phyloP scores from a whole-genome alignment of 2,113 vertebrate genomes.

The Corythaixoides concolor region DNA sequence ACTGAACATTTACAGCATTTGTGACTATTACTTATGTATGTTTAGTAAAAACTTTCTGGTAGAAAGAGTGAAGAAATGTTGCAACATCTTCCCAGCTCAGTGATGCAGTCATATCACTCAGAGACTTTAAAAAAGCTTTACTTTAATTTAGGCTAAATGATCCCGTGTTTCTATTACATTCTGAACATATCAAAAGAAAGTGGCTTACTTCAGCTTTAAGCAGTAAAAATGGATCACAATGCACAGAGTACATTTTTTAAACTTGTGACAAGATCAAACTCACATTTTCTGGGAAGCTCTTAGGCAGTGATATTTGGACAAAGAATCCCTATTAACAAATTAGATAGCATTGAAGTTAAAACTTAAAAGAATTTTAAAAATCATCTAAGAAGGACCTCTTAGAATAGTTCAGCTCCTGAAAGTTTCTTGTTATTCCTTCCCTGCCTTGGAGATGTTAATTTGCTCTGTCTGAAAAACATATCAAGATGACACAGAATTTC shows the following conservation, averaged over 20 bases:
- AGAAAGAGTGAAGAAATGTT: background rate
- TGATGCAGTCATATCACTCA: background rate
- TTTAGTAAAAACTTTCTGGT: background rate
- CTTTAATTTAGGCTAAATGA: background rate
- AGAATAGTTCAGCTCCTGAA: background rate
- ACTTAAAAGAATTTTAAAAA: background rate
- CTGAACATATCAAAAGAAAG: background rate
- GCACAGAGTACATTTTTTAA: background rate
- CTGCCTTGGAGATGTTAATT: background rate
- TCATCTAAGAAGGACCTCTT: background rate
- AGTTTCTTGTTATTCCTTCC: background rate
- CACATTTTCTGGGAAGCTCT: background rate
- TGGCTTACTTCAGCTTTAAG: background rate
- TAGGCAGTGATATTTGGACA: background rate
- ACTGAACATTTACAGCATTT: background rate
- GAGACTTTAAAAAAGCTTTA: background rate
- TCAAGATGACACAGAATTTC: background rate
- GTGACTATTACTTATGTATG: background rate
- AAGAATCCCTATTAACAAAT: background rate
- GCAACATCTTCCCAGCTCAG: background rate
- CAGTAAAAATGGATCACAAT: background rate
- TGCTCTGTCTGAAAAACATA: background rate
- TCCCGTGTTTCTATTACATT: background rate
- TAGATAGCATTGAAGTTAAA: background rate
- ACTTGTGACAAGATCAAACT: background rate